Conservation (phyloP, 1,140 invertebrate species). For the Drosophila santomea region DNA sequence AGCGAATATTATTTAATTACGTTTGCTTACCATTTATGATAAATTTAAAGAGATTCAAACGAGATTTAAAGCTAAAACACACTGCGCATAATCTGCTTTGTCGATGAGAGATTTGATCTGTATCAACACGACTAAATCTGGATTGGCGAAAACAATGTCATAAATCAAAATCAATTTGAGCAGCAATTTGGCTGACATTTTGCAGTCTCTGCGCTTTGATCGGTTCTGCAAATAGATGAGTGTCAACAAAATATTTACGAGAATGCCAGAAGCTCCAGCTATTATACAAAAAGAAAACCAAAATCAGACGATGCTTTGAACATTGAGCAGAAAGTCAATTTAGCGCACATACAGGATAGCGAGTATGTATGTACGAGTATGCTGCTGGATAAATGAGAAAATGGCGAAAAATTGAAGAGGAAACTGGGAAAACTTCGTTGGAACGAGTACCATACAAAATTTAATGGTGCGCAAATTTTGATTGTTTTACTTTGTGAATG, state of each 20-base stretch:
- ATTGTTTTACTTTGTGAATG: constrained; percentile 69
- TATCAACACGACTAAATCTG: constrained; percentile 14
- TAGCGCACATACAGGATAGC: constrained; percentile 25
- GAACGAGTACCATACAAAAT: constrained; percentile 65
- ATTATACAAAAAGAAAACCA: neutral
- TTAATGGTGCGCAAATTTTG: constrained; percentile 79
- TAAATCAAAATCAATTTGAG: constrained; percentile 61
- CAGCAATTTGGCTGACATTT: constrained; percentile 51
- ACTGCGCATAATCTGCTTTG: neutral
- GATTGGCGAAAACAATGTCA: constrained; percentile 51
- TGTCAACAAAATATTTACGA: constrained; percentile 69
- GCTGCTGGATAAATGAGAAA: constrained; percentile 17
- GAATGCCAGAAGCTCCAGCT: constrained; percentile 3
- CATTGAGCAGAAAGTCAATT: constrained; percentile 38
- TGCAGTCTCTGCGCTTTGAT: constrained; percentile 41
- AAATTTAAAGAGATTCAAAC: constrained; percentile 2
- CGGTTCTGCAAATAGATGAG: constrained; percentile 50
- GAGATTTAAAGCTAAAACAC: neutral
- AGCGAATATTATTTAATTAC: constrained; percentile 4
- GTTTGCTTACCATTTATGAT: neutral
- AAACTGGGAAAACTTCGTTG: constrained; percentile 18
- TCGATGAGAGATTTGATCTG: neutral
- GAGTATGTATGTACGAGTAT: no score
- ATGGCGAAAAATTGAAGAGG: constrained; percentile 9
- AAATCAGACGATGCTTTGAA: constrained; percentile 11